Evolutionary conservation across 2,888 invertebrate genomes (phyloP), one percentile per base, ranked within the genome.

Genomic region (Noctua fimbriata): DNA sequence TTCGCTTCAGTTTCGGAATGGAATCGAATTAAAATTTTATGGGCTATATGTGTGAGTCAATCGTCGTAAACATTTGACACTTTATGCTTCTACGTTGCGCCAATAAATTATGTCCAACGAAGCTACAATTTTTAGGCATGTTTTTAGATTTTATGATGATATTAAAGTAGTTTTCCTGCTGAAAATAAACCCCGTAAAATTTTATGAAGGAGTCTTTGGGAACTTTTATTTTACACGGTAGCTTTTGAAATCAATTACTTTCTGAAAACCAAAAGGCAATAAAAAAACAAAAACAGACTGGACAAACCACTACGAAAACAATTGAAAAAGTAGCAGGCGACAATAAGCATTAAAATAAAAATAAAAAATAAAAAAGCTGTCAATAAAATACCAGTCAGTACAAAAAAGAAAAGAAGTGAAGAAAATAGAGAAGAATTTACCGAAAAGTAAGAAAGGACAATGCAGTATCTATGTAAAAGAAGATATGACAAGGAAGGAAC

Each of bases 1-100:
- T 86, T 77, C 73, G 71, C 47, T 58, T 63, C 44, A 65, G 12
- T 69, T 79, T 73, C 55, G 70, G 66, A 84, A 84, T 69, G 83
- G 28, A 83, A 86, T 82, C 83, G 65, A 86, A 86, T 84, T 47
- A 83, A 86, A 78, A 49, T 36, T 80, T 87, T 77, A 84, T 73
- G 67, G 60, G 6, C 77, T 69, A 28, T 76, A 36, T 7, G 71
- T 49, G 76, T 75, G 72, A 81, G 72, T 75, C 69, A 63, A 81
- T 81, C 74, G 72, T 84, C 85, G 85, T 85, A 73, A 85, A 87
- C 41, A 24, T 63, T 83, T 86, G 87, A 80, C 81, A 83, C 36
- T 86, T 83, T 67, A 79, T 83, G 83, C 84, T 67, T 32, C 73
- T 75, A 41, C 60, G 80, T 32, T 69, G 41, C 70, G 66, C 71